These are phyloP conservation scores for Galeruca laticollis DNA, from an alignment of 2,888 invertebrate genomes.

Conservation along the genomic window DNA sequence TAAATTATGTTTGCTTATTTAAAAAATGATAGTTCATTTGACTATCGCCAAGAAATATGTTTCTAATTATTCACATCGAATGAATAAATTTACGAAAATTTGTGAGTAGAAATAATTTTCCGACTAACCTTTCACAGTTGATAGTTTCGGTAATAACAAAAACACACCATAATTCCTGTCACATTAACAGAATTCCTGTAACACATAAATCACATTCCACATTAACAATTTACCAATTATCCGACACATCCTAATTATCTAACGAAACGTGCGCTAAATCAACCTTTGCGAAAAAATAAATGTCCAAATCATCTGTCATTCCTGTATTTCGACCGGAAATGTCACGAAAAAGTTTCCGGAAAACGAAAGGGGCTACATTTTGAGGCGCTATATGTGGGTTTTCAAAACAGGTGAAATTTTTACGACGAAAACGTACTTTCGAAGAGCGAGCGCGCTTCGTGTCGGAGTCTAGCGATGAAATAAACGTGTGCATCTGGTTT, in stretches of 20 bases:
- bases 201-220: constrained; percentile 32
- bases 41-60: no score
- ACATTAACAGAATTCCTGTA: constrained; percentile 10
- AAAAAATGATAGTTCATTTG: no score
- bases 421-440: background rate
- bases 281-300: background rate
- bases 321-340: constrained; percentile 20
- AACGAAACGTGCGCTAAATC: background rate
- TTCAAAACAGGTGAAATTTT: constrained; percentile 40
- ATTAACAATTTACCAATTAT: constrained; percentile 11
- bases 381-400: constrained; percentile 16
- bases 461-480: constrained; percentile 31
- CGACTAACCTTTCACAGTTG: constrained; percentile 12
- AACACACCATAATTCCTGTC: constrained; percentile 7
- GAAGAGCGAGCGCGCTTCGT: constrained; percentile 11
- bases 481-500: constrained; percentile 43
- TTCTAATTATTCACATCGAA: no score
- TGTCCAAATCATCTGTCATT: background rate
- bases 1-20: no score
- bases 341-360: constrained; percentile 2
- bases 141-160: constrained; percentile 13
- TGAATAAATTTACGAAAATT: no score
- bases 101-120: background rate
- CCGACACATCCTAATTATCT: constrained; percentile 21
- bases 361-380: constrained; percentile 29